Evolutionary conservation across 2,113 vertebrate genomes (phyloP), one percentile per base, ranked within the genome.

Genomic region (Sylvia atricapilla): DNA sequence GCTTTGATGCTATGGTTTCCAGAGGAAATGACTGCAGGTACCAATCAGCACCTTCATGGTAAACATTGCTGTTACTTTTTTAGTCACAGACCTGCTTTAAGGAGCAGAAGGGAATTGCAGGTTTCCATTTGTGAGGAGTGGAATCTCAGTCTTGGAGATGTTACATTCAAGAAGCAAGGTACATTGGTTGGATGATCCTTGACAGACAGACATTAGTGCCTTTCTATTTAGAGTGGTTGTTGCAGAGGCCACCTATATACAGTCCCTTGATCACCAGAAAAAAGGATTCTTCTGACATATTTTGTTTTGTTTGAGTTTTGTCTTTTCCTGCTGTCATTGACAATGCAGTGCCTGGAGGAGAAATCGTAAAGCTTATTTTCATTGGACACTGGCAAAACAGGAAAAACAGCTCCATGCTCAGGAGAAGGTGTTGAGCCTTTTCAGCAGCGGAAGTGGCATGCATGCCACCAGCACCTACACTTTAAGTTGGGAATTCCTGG

Each of bases 11-110:
- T 52, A 0, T 90, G 56, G 28, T 60, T 95, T 52, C 19, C 39
- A 74, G 68, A 94, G 91, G 94, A 97, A 95, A 46, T 13, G 3
- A 31, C 83, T 70, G 73, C 76, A 94, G 73, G 89, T 96, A 89
- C 49, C 86, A 89, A 31, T 92, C 55, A 84, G 79, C 39, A 60
- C 15, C 86, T 95, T 90, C 68, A 27, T 80, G 55, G 68, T 92
- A 90, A 97, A 96, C 64, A 90, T 10, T n/a, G 62, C 30, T 75
- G 64, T 37, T 92, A 22, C 46, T 78, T 90, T 39, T 84, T 24
- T 60, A 86, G 44, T 81, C 13, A 11, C 20, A 49, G 50, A 24
- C 49, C 39, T 86, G 23, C 18, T 86, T 74, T 84, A 86, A 86
- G 50, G 37, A 80, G 67, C 15, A 58, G 69, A 85, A 64, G 49